These are phyloP conservation scores for Scolanthus callimorphus DNA, from an alignment of 92 coral and sea anemone genomes.

Conservation along the genomic window DNA sequence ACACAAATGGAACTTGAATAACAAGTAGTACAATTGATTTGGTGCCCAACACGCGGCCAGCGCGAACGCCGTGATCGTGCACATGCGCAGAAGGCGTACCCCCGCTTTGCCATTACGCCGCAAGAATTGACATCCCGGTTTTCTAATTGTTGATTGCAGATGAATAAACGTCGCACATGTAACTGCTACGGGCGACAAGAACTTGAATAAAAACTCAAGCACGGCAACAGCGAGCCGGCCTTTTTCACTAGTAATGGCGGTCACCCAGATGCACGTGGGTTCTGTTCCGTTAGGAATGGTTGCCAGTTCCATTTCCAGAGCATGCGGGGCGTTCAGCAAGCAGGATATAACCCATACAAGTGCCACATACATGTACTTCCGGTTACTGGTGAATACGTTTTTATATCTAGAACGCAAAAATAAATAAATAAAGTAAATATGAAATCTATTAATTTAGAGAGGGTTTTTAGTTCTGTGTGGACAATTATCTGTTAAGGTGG, in stretches of 20 bases:
- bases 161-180: conserved; percentile 60
- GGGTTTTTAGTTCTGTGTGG: too few relatives aligned
- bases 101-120: conserved; percentile 77
- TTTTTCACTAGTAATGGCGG: conserved; percentile 40
- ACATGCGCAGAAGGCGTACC: conserved; percentile 79
- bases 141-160: conserved; percentile 42
- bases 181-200: conserved; percentile 56
- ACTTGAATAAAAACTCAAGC: conserved; percentile 71
- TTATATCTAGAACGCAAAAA: conserved; percentile 81
- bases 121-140: conserved; percentile 60
- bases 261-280: conserved; percentile 64
- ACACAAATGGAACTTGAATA: conserved; percentile 59
- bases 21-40: conserved; percentile 72
- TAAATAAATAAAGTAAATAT: too few relatives aligned
- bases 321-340: conserved; percentile 81
- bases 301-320: conserved; percentile 64
- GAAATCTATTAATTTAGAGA: too few relatives aligned
- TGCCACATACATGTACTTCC: conserved; percentile 48
- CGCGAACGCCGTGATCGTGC: conserved; percentile 64
- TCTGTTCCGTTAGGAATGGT: conserved; percentile 18
- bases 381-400: conserved; percentile 41
- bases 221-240: conserved; percentile 69
- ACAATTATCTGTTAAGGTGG: too few relatives aligned
- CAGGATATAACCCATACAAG: conserved; percentile 65
- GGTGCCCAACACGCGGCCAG: conserved; percentile 86